Percentiles rank a stretch among this genome's conserved stretches.
These are phyloP conservation scores for Cataglyphis altisquamis DNA, from an alignment of 2,888 invertebrate species.

Conservation along the genomic window DNA sequence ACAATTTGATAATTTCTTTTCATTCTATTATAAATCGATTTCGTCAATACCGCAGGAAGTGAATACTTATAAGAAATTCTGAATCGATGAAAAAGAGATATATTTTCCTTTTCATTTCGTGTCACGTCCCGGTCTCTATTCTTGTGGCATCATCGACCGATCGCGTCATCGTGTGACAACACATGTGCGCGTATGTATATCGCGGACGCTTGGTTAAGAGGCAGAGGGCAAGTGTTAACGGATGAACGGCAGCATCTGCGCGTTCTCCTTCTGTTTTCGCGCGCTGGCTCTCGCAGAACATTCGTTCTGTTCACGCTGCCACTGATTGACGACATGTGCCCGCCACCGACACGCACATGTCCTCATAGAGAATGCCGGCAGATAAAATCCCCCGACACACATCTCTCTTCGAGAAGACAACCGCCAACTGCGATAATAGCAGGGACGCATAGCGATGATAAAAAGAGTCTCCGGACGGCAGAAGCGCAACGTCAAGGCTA, in stretches of 20 bases:
- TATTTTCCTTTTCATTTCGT: slow-evolving; percentile 1
- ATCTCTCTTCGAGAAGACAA: slow-evolving; percentile 45
- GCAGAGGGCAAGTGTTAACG: slow-evolving; percentile 60
- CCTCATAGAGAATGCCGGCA: slow-evolving; percentile 1
- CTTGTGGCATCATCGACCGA: slow-evolving; percentile 47
- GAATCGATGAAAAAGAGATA: background rate
- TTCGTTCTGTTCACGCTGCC: slow-evolving; percentile 23
- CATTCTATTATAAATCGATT: background rate
- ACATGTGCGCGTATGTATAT: slow-evolving; percentile 46
- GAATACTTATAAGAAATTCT: background rate
- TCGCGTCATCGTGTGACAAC: slow-evolving; percentile 33
- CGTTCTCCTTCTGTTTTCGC: slow-evolving; percentile 67
- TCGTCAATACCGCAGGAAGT: background rate
- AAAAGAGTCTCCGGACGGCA: background rate
- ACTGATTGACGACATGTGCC: slow-evolving; percentile 65
- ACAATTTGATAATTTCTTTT: background rate
- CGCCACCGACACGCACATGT: slow-evolving; percentile 51
- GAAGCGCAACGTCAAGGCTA: slow-evolving; percentile 39
- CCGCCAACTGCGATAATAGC: slow-evolving; percentile 66
- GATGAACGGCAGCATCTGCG: slow-evolving; percentile 59
- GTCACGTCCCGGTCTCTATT: background rate
- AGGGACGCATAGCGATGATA: slow-evolving; percentile 45
- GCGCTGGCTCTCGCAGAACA: background rate
- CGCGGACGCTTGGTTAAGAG: slow-evolving; percentile 16
- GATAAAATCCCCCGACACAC: slow-evolving; percentile 40